Conservation (phyloP, 2,797 vertebrate genomes). For the Natrix natrix region DNA sequence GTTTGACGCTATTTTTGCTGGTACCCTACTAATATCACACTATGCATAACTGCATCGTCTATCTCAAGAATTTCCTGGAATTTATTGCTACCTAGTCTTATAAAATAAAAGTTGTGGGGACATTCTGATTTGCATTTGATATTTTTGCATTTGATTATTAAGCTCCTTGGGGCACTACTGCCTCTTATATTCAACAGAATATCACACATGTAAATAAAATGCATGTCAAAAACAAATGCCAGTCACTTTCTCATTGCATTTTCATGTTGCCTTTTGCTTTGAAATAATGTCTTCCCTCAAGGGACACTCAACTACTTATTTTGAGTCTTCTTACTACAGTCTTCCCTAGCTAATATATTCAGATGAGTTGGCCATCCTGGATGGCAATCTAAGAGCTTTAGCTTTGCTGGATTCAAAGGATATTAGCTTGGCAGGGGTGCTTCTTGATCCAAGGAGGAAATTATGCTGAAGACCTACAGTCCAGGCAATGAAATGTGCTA, state of each 20-base stretch:
- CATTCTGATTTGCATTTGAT: background rate
- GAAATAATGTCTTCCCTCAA: background rate
- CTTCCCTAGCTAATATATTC: background rate
- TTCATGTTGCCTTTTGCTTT: conserved; percentile 16
- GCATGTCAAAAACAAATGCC: background rate
- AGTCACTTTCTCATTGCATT: background rate
- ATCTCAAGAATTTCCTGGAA: background rate
- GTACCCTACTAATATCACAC: background rate
- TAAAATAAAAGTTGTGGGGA: background rate
- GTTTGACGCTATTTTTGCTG: background rate
- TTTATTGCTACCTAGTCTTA: background rate
- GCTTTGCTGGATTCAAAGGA: background rate
- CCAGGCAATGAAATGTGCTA: background rate
- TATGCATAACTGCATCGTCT: background rate
- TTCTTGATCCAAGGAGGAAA: background rate
- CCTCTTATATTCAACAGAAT: background rate
- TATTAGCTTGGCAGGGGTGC: background rate
- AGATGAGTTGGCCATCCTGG: background rate
- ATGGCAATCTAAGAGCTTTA: background rate
- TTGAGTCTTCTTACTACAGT: background rate
- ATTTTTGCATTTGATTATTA: background rate
- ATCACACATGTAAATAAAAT: background rate
- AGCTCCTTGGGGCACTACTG: background rate
- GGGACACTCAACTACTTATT: background rate
- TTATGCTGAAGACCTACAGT: background rate